Evolutionary conservation across 2,888 invertebrate genomes (phyloP), one percentile per base, ranked within the genome.

Genomic region (Tetanocera ferruginea): DNA sequence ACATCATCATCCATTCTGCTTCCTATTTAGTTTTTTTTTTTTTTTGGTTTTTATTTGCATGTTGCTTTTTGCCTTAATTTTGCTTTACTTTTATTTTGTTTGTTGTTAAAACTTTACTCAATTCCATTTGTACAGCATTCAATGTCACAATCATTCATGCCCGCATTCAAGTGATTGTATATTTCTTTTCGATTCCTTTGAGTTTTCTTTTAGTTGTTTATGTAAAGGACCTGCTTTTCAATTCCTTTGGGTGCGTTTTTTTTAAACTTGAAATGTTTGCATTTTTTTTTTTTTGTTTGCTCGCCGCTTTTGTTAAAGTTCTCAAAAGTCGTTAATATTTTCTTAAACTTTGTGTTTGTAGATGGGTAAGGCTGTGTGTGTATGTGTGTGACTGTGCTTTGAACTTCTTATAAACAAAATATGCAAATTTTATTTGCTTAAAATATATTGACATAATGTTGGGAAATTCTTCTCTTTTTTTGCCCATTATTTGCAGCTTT

Each of bases 211-310:
- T n/a, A n/a, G n/a, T n/a, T 69, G 55, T 9, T 76, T 55, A 19
- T 67, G 62, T 76, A 37, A 74, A 78, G 84, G 83, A 85, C 82
- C 75, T 76, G 69, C 70, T 62, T 19, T 66, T 52, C 55, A 51
- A 43, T 57, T 57, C 69, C 70, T 60, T 60, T 76, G 76, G 62
- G 70, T 66, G 62, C 49, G n/a, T n/a, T 64, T 52, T 73, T 55
- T 71, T 34, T 31, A 28, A 25, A 28, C 14, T 31, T 66, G 34
- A 31, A 34, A 66, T 66, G 31, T n/a, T 43, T 66, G 14, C 17
- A 57, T 34, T 60, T 60, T 60, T 31, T 34, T 55, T n/a, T 60
- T 17, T 1, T 43, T 43, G 6, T 43, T 14, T 43, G 43, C 14
- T 43, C 43, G 43, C 43, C 14, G 43, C 43, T 67, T 34, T 72